Evolutionary conservation across 2,797 vertebrate genomes (phyloP).

Genomic region (Poecilia wingei): DNA sequence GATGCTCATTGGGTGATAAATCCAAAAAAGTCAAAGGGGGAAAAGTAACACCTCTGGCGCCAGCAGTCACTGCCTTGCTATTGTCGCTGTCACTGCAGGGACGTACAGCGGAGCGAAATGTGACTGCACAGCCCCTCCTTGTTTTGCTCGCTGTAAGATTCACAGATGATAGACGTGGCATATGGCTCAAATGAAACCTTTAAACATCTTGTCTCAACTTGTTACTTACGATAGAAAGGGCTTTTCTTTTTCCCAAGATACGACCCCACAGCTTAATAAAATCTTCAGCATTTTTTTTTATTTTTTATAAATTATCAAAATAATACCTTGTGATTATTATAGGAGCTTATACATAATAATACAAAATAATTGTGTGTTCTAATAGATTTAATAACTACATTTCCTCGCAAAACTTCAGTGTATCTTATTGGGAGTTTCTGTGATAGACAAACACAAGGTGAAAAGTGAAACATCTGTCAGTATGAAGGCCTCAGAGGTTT

Average conservation of each 20-base stretch:
- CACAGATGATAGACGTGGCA: constrained; percentile 76
- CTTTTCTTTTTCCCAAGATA: constrained; percentile 7
- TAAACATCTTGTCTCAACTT: constrained; percentile 78
- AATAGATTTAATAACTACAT: background rate
- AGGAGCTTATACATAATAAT: background rate
- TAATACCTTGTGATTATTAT: background rate
- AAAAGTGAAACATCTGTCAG: background rate
- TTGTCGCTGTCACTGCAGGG: constrained; percentile 65
- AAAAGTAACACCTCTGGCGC: constrained; percentile 80
- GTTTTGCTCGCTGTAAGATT: constrained; percentile 64
- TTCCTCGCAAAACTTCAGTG: background rate
- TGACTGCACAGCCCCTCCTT: constrained; percentile 55
- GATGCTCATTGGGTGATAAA: constrained; percentile 72
- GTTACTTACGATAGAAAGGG: constrained; percentile 71
- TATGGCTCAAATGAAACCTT: constrained; percentile 80
- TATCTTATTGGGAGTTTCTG: background rate
- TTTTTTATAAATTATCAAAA: background rate
- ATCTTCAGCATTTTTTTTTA: background rate
- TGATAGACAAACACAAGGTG: background rate
- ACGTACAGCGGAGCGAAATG: constrained; percentile 65
- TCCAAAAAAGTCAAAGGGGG: constrained; percentile 82
- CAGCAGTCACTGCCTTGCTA: constrained; percentile 60
- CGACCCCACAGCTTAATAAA: constrained; percentile 4
- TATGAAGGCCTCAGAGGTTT: background rate
- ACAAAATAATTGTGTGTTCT: background rate